Conservation (phyloP, 64 coral and sea anemone genomes). For the Montipora efflorescens region DNA sequence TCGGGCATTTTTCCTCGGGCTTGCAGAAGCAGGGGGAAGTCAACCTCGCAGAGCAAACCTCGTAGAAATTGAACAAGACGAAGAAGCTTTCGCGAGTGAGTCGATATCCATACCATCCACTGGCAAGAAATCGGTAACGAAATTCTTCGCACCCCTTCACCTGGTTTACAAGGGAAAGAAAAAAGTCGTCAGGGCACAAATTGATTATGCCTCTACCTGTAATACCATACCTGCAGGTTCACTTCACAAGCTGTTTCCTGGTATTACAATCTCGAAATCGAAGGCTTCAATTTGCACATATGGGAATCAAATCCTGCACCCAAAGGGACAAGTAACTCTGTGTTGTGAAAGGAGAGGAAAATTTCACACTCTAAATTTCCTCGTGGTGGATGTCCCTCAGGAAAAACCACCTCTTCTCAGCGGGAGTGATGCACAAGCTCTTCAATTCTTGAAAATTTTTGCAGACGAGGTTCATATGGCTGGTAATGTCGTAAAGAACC, state of each 20-base stretch:
- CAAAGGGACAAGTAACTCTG: conserved; percentile 20
- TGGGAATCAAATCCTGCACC: too few species aligned
- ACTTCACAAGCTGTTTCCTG: too few species aligned
- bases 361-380: conserved; percentile 37
- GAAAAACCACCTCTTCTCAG: conserved; percentile 23
- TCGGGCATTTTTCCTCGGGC: too few species aligned
- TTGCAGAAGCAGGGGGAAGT: too few species aligned
- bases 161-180: conserved; percentile 21
- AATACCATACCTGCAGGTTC: too few species aligned
- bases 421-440: conserved; percentile 36
- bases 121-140: background rate
- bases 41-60: background rate
- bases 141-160: conserved; percentile 14
- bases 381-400: conserved; percentile 45
- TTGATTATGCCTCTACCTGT: too few species aligned
- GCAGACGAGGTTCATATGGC: conserved; percentile 3
- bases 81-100: conserved; percentile 28
- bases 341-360: conserved; percentile 31
- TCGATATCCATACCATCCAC: background rate
- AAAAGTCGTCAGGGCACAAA: background rate
- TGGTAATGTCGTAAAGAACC: background rate
- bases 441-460: conserved; percentile 35
- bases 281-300: too few species aligned
- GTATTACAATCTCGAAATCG: too few species aligned
- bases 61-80: conserved; percentile 21